Base-by-base conservation (phyloP, 2,113 vertebrate species). In the Rattus rattus region DNA sequence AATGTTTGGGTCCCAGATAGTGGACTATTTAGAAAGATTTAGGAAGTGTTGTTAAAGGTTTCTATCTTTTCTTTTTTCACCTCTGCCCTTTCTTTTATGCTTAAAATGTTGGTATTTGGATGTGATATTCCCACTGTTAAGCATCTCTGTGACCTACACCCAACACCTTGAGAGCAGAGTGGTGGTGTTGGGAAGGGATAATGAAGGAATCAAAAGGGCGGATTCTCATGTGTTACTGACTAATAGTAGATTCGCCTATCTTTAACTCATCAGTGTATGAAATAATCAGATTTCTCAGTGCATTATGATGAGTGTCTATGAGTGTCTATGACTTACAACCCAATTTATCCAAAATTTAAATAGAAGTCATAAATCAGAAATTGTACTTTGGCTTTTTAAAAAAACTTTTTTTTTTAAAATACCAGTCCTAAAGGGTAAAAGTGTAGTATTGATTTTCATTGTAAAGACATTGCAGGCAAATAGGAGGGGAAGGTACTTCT, bases 381-480 rank as follows among this genome's bases (percentile, higher is more conserved):
- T 49, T 36, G 33, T 88, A 19, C 80, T 88, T 94, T 75, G 83
- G 75, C 16, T 61, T 54, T 76, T 54, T 26, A 54, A 54, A 54
- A 11, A 54, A 54, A 5, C 1, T 65, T 28, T 63, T 79, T 69
- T 39, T 79, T 85, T 89, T 94, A 94, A 93, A 83, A 83, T 80
- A 81, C 19, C 20, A 92, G 19, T 24, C 17, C 22, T 65, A 20
- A 36, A 59, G 4, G 30, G 26, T 5, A 54, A n/a, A 88, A 70
- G 26, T 33, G 84, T 69, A 69, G 33, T 54, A 77, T 73, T 88
- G 52, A 49, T 96, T 94, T 96, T 96, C 86, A 81, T 70, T 94
- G 76, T 85, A 39, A 56, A 67, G 59, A 54, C 5, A 79, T 56
- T 83, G 75, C 12, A 47, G 54, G 80, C n/a, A 81, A 76, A 92